Conservation (phyloP, 2,113 vertebrate species). For the Leptocoma aspasia region DNA sequence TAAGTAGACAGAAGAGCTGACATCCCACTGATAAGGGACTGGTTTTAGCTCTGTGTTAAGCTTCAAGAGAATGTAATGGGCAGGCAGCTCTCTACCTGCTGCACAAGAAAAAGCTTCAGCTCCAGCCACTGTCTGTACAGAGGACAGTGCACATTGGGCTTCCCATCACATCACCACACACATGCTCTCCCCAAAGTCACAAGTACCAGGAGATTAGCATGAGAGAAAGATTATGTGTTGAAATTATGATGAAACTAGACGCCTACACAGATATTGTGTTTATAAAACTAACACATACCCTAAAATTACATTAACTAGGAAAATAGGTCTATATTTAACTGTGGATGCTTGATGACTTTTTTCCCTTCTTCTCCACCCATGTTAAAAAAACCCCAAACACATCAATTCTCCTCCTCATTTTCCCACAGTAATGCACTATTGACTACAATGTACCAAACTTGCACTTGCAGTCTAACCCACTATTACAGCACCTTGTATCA, state of each 20-base stretch:
- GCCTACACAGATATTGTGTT: neutral
- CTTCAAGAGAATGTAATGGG: neutral
- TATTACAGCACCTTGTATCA: slow-evolving; percentile 82
- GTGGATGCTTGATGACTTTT: neutral
- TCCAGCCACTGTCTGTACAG: neutral
- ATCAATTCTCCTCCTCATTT: slow-evolving; percentile 34
- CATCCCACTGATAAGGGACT: neutral
- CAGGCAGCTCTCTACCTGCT: neutral
- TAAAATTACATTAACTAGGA: neutral
- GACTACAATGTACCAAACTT: slow-evolving; percentile 74
- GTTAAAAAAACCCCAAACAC: neutral
- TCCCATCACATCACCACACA: neutral
- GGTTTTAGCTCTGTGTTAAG: neutral
- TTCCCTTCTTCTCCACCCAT: neutral
- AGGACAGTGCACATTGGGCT: neutral
- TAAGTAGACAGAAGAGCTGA: neutral
- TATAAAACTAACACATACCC: neutral
- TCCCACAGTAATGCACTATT: slow-evolving; percentile 54
- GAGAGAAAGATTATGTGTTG: neutral
- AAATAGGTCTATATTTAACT: neutral
- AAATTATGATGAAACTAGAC: neutral
- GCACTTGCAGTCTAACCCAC: slow-evolving; percentile 73
- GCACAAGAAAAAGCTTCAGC: neutral
- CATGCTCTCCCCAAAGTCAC: neutral
- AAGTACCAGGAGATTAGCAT: neutral